These are phyloP conservation scores for Coregonus ussuriensis DNA, from an alignment of 2,797 vertebrate genomes.

Conservation along the genomic window DNA sequence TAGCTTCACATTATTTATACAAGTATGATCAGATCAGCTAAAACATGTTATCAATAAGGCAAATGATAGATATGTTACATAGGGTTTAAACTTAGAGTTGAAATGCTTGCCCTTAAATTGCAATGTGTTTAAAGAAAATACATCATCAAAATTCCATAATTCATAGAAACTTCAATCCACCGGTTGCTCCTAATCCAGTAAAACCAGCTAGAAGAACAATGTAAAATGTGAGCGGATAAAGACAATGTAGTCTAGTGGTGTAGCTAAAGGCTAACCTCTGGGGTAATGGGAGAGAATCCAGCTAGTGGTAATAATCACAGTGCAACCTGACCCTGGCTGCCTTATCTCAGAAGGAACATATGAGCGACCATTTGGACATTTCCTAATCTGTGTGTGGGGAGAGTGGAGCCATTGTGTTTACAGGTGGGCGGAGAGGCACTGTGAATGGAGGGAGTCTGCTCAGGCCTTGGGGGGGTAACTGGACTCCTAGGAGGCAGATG, in stretches of 20 bases:
- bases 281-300: conserved; percentile 66
- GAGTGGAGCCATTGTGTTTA: conserved; percentile 64
- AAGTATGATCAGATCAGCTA: background rate
- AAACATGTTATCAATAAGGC: background rate
- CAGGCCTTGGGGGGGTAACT: conserved; percentile 70
- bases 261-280: conserved; percentile 28
- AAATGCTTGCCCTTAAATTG: background rate
- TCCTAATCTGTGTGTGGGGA: conserved; percentile 66
- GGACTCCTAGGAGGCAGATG: conserved; percentile 51
- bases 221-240: conserved; percentile 5
- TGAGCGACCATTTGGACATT: conserved; percentile 74
- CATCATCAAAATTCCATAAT: background rate
- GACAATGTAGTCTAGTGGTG: conserved; percentile 18
- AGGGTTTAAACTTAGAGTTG: background rate
- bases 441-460: conserved; percentile 50
- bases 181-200: background rate
- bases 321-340: conserved; percentile 63
- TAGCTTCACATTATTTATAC: background rate
- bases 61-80: background rate
- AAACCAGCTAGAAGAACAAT: background rate
- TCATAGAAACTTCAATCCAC: background rate
- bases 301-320: conserved; percentile 58
- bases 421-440: conserved; percentile 61
- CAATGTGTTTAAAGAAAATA: too few species aligned
- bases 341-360: conserved; percentile 59